Evolutionary conservation across 2,113 vertebrate genomes (phyloP).

Genomic region (Chamaea fasciata): DNA sequence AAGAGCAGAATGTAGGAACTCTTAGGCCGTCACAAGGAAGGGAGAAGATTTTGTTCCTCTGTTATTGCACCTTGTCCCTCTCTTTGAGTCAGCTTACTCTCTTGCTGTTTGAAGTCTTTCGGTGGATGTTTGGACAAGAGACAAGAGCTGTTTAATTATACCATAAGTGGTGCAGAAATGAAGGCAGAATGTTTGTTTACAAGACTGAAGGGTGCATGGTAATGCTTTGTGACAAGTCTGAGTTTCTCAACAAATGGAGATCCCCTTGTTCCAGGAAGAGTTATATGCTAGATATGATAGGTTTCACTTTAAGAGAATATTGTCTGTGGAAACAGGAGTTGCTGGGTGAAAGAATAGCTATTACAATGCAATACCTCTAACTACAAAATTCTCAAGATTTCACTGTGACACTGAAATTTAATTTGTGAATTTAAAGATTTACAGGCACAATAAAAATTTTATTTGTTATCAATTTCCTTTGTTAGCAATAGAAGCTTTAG

Average conservation of each 20-base stretch:
- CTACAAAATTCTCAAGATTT: not conserved
- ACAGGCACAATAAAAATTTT: not conserved
- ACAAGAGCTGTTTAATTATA: slow-evolving; percentile 7
- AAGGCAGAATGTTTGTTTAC: slow-evolving; percentile 13
- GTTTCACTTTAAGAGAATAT: not conserved
- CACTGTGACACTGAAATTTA: not conserved
- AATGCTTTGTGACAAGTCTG: not conserved
- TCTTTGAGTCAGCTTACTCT: not conserved
- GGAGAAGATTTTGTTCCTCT: not conserved
- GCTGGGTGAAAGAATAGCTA: not conserved
- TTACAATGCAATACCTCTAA: not conserved
- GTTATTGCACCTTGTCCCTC: not conserved
- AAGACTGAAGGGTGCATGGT: not conserved
- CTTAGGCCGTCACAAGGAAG: not conserved
- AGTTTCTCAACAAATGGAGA: not conserved
- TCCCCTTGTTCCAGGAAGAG: not conserved
- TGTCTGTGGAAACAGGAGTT: not conserved
- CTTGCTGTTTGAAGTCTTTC: not conserved
- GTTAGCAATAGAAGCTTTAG: not conserved
- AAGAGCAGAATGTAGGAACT: not conserved
- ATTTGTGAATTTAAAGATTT: not conserved
- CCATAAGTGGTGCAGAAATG: not conserved
- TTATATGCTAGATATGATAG: not conserved
- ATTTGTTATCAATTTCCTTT: not conserved
- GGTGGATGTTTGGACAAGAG: slow-evolving; percentile 24